A percentile compares a stretch with the other conserved stretches of the same genome.
Evolutionary conservation across 2,797 vertebrate genomes (phyloP).

Genomic region (Psittacula echo): DNA sequence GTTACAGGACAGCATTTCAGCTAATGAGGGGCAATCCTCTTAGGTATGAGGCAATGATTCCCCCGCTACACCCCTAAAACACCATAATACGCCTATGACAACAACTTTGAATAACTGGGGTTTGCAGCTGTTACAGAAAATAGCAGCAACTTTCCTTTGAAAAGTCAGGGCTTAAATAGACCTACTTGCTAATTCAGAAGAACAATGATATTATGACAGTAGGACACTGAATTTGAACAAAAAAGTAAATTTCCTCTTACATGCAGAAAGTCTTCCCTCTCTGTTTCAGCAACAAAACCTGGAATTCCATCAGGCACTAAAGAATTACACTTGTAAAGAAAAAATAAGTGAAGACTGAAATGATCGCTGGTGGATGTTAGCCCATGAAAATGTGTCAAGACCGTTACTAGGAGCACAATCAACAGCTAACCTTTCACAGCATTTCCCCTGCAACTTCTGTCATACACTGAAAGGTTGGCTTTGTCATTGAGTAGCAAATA

Average conservation of each 20-base stretch:
- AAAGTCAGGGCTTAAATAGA: background rate
- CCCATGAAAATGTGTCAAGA: background rate
- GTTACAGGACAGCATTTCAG: background rate
- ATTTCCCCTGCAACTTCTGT: background rate
- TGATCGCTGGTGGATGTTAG: background rate
- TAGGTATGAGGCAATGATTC: background rate
- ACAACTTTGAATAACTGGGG: background rate
- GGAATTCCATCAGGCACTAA: background rate
- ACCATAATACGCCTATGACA: background rate
- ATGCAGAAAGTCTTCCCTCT: background rate
- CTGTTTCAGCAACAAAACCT: background rate
- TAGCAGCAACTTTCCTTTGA: background rate
- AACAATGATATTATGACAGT: background rate
- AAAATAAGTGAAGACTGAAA: background rate
- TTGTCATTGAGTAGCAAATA: background rate
- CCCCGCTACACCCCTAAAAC: background rate
- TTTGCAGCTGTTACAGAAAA: background rate
- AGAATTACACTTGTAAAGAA: background rate
- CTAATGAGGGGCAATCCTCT: background rate
- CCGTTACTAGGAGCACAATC: background rate
- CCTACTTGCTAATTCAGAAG: background rate
- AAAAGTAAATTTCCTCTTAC: background rate
- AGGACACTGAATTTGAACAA: background rate
- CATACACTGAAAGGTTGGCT: background rate
- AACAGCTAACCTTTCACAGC: background rate